Evolutionary conservation across 53 echinoderm and acorn worm species (phyloP), one percentile per base, ranked within the genome.

Genomic region (Holothuria leucospilota): DNA sequence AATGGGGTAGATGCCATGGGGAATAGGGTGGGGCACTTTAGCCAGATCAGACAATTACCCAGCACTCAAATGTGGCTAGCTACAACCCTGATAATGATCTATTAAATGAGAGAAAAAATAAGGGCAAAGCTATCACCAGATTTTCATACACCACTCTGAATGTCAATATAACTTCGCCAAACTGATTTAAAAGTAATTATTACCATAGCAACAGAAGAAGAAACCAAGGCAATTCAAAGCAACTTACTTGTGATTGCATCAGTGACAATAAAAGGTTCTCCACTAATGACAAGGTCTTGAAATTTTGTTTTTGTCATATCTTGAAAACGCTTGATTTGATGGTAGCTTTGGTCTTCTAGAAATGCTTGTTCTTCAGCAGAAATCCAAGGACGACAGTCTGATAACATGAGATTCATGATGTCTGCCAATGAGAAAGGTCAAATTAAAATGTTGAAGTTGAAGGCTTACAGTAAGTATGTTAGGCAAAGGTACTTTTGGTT

Each of bases 211-310:
- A 49, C 13, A 65, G 11, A 15, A 6, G 16, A 28, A 64, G 8
- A 24, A 26, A 13, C 28, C 15, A 13, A 21, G 11, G n/a, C 5
- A 21, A 65, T n/a, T 68, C 68, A 27, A 26, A 21, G n/a, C 13
- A 67, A 46, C 72, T 62, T 72, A 96, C 96, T 92, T 86, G 84
- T 88, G 72, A 94, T 84, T 20, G 94, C 96, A 75, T 96, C 92
- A 11, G 88, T 92, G 66, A 96, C 86, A 60, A 96, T 82, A 63
- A 96, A 72, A 46, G 96, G 96, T 87, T 96, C 96, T 70, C 96
- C 96, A 18, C 80, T 67, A n/a, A 75, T 59, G 29, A 92, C 92
- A 40, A 92, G 80, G 18, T 90, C 86, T 59, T 88, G 74, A 75
- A 96, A 94, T 14, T 94, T 88, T 51, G 71, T 67, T 34, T 91